These are phyloP conservation scores for Ophion slaviceki DNA, from an alignment of 2,888 invertebrate genomes.

Conservation along the genomic window DNA sequence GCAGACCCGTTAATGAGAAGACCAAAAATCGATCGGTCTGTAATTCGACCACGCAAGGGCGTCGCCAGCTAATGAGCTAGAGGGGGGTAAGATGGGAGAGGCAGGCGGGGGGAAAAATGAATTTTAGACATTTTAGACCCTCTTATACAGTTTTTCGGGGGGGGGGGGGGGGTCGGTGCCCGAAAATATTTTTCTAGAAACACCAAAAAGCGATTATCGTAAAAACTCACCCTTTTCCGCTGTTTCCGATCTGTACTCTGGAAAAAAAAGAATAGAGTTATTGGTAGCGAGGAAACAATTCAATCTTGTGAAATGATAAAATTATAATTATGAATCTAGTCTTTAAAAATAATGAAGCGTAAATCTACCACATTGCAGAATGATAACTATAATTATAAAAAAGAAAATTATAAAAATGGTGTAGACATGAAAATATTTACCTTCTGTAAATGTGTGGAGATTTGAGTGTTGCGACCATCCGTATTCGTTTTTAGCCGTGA, in stretches of 20 bases:
- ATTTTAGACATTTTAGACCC: too few relatives aligned
- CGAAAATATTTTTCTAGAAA: constrained; percentile 13
- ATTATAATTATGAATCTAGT: background rate
- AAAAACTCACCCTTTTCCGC: constrained; percentile 69
- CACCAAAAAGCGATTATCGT: constrained; percentile 5
- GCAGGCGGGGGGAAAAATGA: too few relatives aligned
- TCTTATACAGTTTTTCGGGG: too few relatives aligned
- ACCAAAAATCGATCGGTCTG: background rate
- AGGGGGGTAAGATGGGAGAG: too few relatives aligned
- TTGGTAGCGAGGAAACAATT: background rate
- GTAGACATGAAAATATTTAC: constrained; percentile 64
- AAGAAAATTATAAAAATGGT: background rate
- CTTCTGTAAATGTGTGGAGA: constrained; percentile 72
- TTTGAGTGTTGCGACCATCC: constrained; percentile 77
- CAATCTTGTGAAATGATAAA: background rate
- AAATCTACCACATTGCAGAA: too few relatives aligned
- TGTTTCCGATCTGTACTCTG: constrained; percentile 69
- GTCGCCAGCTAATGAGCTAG: too few relatives aligned
- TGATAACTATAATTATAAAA: too few relatives aligned
- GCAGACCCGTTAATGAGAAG: background rate
- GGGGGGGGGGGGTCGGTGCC: too few relatives aligned
- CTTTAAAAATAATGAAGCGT: too few relatives aligned
- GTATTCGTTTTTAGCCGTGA: constrained; percentile 75
- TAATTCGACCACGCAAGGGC: background rate
- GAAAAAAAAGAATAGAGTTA: constrained; percentile 19